Evolutionary conservation across 2,888 invertebrate species (phyloP).

Genomic region (Erannis defoliaria): DNA sequence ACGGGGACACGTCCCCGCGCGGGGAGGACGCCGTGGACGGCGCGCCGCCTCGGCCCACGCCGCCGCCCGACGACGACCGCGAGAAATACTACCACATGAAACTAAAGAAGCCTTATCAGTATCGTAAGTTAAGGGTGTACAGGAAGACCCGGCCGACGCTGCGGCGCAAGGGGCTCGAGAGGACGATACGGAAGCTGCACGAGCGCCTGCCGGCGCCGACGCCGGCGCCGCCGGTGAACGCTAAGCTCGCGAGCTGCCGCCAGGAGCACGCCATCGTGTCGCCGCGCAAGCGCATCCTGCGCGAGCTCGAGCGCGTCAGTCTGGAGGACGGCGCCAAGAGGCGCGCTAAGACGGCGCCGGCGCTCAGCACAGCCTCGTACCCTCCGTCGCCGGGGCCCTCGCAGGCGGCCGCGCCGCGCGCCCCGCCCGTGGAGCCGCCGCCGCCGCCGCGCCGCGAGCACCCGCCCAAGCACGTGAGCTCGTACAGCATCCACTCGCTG

Average conservation of each 20-base stretch:
- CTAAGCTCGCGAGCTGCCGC: constrained; percentile 76
- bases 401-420: constrained; percentile 53
- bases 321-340: constrained; percentile 89
- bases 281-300: constrained; percentile 93
- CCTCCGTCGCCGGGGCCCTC: constrained; percentile 61
- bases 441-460: constrained; percentile 61
- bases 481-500: constrained; percentile 95
- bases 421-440: constrained; percentile 57
- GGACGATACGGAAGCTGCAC: constrained; percentile 70
- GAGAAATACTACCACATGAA: constrained; percentile 82
- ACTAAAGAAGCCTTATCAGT: constrained; percentile 84
- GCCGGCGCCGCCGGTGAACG: constrained; percentile 72
- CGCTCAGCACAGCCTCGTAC: constrained; percentile 74
- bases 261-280: constrained; percentile 89
- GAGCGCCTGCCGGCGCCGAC: constrained; percentile 72
- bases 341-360: constrained; percentile 81
- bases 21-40: constrained; percentile 69
- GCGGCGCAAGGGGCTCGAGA: constrained; percentile 68
- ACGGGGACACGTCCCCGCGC: constrained; percentile 65
- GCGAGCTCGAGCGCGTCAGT: constrained; percentile 93
- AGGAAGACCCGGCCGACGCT: constrained; percentile 74
- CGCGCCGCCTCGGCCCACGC: constrained; percentile 50
- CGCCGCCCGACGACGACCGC: constrained; percentile 69
- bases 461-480: constrained; percentile 87
- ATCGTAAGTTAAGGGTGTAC: constrained; percentile 82